A percentile compares a stretch with the other conserved stretches of the same genome.
These are phyloP conservation scores for Thrips palmi DNA, from an alignment of 1,140 invertebrate species.

Conservation along the genomic window DNA sequence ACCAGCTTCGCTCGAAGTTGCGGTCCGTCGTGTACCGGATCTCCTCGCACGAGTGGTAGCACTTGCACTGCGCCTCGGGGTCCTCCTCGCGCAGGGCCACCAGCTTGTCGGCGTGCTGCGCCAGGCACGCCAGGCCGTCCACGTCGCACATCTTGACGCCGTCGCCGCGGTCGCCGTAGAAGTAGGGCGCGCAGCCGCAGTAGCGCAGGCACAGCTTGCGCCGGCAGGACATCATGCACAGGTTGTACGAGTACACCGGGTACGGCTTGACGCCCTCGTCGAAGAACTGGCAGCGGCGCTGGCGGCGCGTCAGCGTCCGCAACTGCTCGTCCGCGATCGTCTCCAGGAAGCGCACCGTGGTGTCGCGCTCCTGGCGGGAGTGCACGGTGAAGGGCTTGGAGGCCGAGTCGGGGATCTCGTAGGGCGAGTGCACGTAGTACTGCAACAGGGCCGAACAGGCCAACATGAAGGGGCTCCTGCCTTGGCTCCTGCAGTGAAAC, in stretches of 20 bases:
- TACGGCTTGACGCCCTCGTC: not conserved
- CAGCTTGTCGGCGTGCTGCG: conserved; percentile 12
- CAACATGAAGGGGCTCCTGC: too few species aligned
- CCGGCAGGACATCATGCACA: conserved; percentile 28
- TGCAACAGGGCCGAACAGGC: conserved; percentile 17
- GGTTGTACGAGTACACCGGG: conserved; percentile 20
- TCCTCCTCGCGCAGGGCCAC: conserved; percentile 11
- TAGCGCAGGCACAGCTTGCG: conserved; percentile 24
- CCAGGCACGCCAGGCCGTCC: conserved; percentile 24
- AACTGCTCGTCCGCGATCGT: conserved; percentile 25
- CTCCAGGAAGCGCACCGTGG: conserved; percentile 29
- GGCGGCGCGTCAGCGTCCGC: conserved; percentile 20
- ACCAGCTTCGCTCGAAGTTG: conserved; percentile 20
- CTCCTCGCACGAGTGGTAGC: conserved; percentile 24
- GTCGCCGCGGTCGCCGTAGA: conserved; percentile 20
- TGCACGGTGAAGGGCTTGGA: conserved; percentile 18
- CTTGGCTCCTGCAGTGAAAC: not conserved
- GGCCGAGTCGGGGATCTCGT: conserved; percentile 28
- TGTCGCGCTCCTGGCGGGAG: conserved; percentile 24
- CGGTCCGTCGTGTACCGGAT: conserved; percentile 21
- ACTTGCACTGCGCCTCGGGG: conserved; percentile 18
- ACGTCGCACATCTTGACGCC: conserved; percentile 19
- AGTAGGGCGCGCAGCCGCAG: conserved; percentile 32
- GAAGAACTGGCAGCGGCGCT: conserved; percentile 8
- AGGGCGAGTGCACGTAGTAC: conserved; percentile 35